Percentiles rank a stretch among this genome's conserved stretches.
These are phyloP conservation scores for Dasypogon diadema DNA, from an alignment of 2,888 invertebrate genomes.

Conservation along the genomic window DNA sequence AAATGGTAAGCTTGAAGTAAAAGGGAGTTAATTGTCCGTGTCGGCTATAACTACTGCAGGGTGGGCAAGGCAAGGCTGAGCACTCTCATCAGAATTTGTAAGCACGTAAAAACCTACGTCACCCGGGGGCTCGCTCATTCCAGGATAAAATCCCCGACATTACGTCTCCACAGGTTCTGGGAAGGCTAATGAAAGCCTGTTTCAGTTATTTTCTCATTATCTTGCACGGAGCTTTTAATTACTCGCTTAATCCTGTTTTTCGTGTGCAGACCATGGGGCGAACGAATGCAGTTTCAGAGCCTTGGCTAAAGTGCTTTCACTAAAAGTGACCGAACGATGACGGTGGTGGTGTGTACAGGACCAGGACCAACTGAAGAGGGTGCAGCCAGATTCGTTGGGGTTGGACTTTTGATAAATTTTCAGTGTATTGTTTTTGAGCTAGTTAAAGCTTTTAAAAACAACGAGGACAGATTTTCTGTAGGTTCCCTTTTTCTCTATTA, in stretches of 20 bases:
- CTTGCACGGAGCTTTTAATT: conserved; percentile 30
- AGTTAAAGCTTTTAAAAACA: too few relatives aligned
- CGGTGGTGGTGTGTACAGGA: background rate
- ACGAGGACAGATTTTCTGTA: too few relatives aligned
- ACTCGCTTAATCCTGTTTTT: conserved; percentile 35
- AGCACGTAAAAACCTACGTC: conserved; percentile 30
- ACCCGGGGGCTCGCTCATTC: background rate
- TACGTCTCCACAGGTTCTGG: background rate
- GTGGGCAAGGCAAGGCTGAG: background rate
- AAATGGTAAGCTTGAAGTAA: background rate
- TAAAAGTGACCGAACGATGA: background rate
- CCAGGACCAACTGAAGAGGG: background rate
- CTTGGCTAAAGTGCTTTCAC: conserved; percentile 11
- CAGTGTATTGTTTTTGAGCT: background rate
- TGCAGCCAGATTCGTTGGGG: background rate
- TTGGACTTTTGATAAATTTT: background rate
- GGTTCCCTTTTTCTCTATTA: too few relatives aligned
- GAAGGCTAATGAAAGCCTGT: conserved; percentile 36
- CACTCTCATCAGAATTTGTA: conserved; percentile 8
- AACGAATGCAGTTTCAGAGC: background rate
- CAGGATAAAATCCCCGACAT: background rate
- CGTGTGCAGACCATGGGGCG: conserved; percentile 9
- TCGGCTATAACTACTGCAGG: background rate
- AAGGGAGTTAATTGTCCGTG: conserved; percentile 37
- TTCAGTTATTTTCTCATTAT: conserved; percentile 44